phyloP scores from a whole-genome alignment of 2,888 invertebrate genomes.

The Callimorpha dominula region DNA sequence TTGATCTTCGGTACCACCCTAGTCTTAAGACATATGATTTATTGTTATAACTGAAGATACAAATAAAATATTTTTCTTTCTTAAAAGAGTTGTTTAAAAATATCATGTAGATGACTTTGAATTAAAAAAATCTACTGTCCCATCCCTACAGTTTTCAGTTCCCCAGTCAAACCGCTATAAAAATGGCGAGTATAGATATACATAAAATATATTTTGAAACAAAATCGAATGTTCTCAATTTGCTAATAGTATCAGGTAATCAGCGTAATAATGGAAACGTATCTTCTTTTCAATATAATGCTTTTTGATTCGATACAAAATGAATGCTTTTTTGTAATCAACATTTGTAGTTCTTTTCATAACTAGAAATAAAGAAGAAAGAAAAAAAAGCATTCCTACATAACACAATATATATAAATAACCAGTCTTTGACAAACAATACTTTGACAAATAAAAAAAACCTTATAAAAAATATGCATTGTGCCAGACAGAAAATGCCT shows the following conservation, averaged over 20 bases:
- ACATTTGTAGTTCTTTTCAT: background rate
- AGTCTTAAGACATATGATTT: no score
- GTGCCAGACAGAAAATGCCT: no score
- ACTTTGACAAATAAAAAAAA: no score
- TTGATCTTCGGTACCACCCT: no score
- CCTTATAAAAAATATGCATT: no score
- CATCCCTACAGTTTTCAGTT: background rate
- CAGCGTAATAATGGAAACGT: background rate
- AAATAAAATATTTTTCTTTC: no score
- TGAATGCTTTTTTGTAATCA: background rate
- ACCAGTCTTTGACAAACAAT: no score
- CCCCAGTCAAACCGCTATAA: background rate
- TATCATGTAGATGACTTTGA: background rate
- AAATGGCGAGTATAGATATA: background rate
- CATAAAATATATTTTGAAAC: background rate
- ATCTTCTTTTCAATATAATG: background rate
- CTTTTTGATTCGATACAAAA: background rate
- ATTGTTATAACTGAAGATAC: no score
- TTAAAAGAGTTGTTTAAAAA: no score
- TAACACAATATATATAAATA: no score
- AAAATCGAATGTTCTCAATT: conserved; percentile 1
- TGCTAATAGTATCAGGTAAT: conserved; percentile 7
- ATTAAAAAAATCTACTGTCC: background rate
- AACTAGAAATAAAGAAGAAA: no score
- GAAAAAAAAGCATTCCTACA: no score